A percentile compares a stretch with the other conserved stretches of the same genome.
Conservation (phyloP, 2,888 invertebrate genomes). For the Andrena bicolor region DNA sequence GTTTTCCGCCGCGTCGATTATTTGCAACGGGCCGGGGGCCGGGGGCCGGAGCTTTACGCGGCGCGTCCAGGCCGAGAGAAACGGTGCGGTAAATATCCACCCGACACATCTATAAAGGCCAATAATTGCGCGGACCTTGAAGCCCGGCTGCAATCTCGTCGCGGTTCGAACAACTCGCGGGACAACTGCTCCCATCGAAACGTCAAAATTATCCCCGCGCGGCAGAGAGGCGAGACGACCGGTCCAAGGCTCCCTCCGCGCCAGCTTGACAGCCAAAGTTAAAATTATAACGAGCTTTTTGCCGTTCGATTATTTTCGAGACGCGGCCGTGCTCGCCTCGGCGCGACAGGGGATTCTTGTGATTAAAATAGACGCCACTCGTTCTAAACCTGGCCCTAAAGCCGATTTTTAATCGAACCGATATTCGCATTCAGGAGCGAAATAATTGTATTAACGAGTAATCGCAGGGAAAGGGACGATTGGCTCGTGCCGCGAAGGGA, state of each 20-base stretch:
- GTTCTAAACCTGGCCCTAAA: too few relatives aligned
- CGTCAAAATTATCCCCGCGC: conserved; percentile 60
- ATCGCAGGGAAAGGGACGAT: conserved; percentile 25
- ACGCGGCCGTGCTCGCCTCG: not conserved
- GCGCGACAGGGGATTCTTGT: not conserved
- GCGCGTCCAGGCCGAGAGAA: conserved; percentile 48
- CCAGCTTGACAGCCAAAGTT: conserved; percentile 22
- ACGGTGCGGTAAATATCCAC: conserved; percentile 66
- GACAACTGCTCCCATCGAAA: conserved; percentile 52
- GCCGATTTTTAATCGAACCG: too few relatives aligned
- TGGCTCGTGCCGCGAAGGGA: conserved; percentile 47
- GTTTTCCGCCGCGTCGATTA: conserved; percentile 19
- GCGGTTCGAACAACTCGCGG: conserved; percentile 58
- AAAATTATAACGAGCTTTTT: conserved; percentile 41
- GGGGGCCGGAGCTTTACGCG: conserved; percentile 18
- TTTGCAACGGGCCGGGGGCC: conserved; percentile 15
- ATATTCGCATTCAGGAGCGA: not conserved
- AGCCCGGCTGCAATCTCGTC: conserved; percentile 49
- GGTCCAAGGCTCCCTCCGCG: conserved; percentile 1
- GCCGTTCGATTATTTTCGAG: conserved; percentile 9
- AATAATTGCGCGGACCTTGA: conserved; percentile 70
- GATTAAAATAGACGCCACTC: too few relatives aligned
- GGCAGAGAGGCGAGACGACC: conserved; percentile 40
- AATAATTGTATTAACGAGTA: conserved; percentile 41
- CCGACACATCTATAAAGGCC: conserved; percentile 65